Evolutionary conservation across 2,113 vertebrate species (phyloP).

Genomic region (Glaucomys volans): DNA sequence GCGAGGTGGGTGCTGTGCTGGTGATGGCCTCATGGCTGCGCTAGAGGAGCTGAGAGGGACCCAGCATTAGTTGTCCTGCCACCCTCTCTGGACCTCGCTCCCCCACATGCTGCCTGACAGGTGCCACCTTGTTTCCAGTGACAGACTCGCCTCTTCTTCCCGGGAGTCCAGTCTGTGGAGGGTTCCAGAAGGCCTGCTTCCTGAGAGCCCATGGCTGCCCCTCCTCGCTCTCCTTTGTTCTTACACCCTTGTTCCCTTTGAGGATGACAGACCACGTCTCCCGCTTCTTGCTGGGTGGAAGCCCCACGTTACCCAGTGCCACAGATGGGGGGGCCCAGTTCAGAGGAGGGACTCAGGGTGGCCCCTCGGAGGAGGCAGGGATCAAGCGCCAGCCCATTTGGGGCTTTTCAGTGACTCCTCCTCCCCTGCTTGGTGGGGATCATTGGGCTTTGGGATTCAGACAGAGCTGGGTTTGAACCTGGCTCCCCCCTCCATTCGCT

Average conservation of each 20-base stretch:
- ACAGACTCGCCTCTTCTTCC: background rate
- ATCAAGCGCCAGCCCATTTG: background rate
- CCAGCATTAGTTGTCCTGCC: accelerated
- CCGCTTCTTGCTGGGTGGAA: background rate
- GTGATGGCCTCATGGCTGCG: background rate
- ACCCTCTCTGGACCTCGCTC: background rate
- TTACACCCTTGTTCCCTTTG: background rate
- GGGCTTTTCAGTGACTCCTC: background rate
- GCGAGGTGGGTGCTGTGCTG: background rate
- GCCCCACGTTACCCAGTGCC: accelerated
- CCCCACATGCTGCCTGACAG: background rate
- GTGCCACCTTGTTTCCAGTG: background rate
- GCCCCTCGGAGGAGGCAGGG: background rate
- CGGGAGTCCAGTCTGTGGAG: background rate
- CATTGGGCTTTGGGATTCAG: background rate
- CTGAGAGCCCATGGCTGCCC: background rate
- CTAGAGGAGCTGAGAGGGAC: background rate
- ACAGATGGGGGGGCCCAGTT: background rate
- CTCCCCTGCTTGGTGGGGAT: background rate
- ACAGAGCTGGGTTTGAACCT: background rate
- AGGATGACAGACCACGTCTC: background rate
- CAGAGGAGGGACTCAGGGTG: background rate
- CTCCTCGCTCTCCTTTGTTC: background rate
- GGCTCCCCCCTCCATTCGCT: background rate
- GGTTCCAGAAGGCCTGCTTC: background rate